Conservation (phyloP, 2,888 invertebrate species). For the Acleris literana region DNA sequence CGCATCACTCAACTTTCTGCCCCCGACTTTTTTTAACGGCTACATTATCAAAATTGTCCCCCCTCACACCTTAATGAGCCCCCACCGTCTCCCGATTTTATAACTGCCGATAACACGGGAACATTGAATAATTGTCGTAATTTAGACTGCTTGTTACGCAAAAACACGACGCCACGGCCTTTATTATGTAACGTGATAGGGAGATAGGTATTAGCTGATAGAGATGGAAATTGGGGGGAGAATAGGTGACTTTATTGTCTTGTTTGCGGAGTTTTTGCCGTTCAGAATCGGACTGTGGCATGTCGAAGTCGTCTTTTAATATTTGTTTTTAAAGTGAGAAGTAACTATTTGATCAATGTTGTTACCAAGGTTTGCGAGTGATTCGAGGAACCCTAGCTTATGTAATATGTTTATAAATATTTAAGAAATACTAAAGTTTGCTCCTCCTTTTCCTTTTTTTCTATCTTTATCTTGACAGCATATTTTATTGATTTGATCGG, state of each 20-base stretch:
- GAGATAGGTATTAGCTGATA: slow-evolving; percentile 40
- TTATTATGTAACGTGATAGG: slow-evolving; percentile 66
- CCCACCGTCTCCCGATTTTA: slow-evolving; percentile 39
- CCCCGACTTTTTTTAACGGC: slow-evolving; percentile 39
- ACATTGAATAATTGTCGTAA: slow-evolving; percentile 82
- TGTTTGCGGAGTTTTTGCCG: slow-evolving; percentile 29
- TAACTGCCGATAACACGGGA: slow-evolving; percentile 71
- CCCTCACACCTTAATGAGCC: slow-evolving; percentile 33
- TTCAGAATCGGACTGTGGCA: slow-evolving; percentile 3
- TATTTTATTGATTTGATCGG: too few relatives aligned
- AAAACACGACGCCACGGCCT: slow-evolving; percentile 68
- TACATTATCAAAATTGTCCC: slow-evolving; percentile 42
- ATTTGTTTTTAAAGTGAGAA: too few relatives aligned
- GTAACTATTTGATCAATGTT: too few relatives aligned
- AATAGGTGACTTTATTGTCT: slow-evolving; percentile 34
- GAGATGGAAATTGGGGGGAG: slow-evolving; percentile 42
- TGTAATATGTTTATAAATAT: too few relatives aligned
- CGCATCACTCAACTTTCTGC: slow-evolving; percentile 38
- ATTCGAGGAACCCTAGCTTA: too few relatives aligned
- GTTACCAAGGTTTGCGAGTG: too few relatives aligned
- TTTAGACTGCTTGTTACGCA: slow-evolving; percentile 76
- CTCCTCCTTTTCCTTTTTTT: too few relatives aligned
- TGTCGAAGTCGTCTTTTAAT: background rate
- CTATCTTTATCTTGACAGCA: too few relatives aligned
- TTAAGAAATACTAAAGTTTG: too few relatives aligned